phyloP scores from a whole-genome alignment of 2,113 vertebrate species.

The Acanthochromis polyacanthus region DNA sequence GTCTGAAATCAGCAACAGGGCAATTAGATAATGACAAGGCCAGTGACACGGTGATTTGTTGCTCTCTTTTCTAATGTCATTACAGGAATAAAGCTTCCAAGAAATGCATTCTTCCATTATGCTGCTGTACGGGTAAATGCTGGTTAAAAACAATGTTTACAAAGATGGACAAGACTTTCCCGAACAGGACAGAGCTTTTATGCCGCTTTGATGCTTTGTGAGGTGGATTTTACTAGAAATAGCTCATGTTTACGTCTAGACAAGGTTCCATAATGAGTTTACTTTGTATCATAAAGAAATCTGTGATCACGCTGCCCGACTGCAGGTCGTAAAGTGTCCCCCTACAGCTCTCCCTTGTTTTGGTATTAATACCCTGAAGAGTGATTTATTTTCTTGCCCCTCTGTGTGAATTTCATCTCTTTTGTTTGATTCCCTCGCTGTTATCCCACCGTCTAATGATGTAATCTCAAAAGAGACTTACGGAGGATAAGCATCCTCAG shows the following conservation, averaged over 20 bases:
- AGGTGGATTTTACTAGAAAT: too few relatives aligned
- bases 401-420: constrained; percentile 10
- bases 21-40: constrained; percentile 59
- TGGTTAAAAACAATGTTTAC: neutral
- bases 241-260: constrained; percentile 1
- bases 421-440: constrained; percentile 27
- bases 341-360: constrained; percentile 8
- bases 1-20: constrained; percentile 39
- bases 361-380: constrained; percentile 12
- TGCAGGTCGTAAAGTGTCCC: neutral
- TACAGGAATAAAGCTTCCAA: constrained; percentile 54
- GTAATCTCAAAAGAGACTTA: constrained; percentile 56
- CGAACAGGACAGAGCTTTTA: neutral
- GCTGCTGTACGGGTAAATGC: constrained; percentile 5
- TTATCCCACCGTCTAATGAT: constrained; percentile 41
- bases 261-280: neutral
- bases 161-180: constrained; percentile 7
- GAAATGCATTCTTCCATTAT: constrained; percentile 36
- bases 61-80: constrained; percentile 54
- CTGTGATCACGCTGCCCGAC: constrained; percentile 21
- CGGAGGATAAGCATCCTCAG: constrained; percentile 32
- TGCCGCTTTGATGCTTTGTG: constrained; percentile 1
- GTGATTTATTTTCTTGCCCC: constrained; percentile 18
- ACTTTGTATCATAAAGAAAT: constrained; percentile 8
- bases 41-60: constrained; percentile 59